These are phyloP conservation scores for Volucella inflata DNA, from an alignment of 2,888 invertebrate genomes.

Conservation along the genomic window DNA sequence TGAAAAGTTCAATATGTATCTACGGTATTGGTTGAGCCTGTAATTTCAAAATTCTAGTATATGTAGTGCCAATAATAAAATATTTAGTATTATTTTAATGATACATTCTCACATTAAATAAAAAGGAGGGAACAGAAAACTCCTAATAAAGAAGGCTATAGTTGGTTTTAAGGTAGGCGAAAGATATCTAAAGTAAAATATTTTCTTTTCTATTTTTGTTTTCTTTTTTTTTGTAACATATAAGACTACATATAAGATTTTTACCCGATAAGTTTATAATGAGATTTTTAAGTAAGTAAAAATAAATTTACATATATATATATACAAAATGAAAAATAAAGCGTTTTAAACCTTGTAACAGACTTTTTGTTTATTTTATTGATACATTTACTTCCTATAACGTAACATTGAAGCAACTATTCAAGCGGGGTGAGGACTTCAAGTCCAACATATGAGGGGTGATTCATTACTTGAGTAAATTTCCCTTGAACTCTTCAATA, in stretches of 20 bases:
- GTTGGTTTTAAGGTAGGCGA: neutral
- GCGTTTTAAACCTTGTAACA: constrained; percentile 25
- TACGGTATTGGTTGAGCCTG: neutral
- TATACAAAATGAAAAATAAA: constrained; percentile 38
- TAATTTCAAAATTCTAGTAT: neutral
- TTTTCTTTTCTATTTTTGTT: constrained; percentile 6
- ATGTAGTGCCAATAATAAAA: constrained; percentile 28
- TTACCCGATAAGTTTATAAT: constrained; percentile 42
- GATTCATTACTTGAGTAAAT: no score
- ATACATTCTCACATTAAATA: constrained; percentile 4
- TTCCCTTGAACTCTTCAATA: no score
- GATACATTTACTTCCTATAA: no score
- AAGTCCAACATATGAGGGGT: no score
- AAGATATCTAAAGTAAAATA: neutral
- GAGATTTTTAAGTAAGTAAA: constrained; percentile 50
- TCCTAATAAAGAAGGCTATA: constrained; percentile 37
- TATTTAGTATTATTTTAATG: constrained; percentile 31
- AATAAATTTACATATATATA: constrained; percentile 22
- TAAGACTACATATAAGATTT: constrained; percentile 27
- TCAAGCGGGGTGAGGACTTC: no score
- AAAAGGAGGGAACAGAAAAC: neutral
- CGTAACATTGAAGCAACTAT: no score
- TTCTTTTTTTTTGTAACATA: constrained; percentile 11
- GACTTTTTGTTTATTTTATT: neutral
- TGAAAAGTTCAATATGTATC: neutral